Base-by-base conservation (phyloP, 37 sponge, comb jelly and placozoan genomes). In the Chondrosia reniformis region DNA sequence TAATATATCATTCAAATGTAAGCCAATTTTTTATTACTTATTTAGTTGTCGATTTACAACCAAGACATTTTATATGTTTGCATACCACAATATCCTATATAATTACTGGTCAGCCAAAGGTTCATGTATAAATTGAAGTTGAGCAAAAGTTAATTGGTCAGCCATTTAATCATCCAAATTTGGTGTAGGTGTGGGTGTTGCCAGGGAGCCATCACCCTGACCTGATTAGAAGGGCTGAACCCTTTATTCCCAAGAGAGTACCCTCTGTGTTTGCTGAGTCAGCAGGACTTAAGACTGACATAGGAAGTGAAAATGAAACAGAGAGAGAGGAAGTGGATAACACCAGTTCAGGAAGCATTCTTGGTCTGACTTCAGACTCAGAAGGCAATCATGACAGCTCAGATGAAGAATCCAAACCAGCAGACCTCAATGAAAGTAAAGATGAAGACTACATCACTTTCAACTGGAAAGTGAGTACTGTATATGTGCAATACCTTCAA, bases 191-290 rank as follows among this genome's bases (percentile, higher is more conserved):
- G 0, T 89, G 90, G 90, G 63, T 33, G 15, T 28, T 76, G 33
- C 78, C 40, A 33, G 79, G 45, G 0, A 71, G 79, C 7, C 32
- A 15, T 4, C 79, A 81, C 49, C 81, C 85, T 10, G 33, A 49
- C 13, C 73, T 87, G 24, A 2, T 82, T 2, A 45, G 39, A 22
- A 43, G 92, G 64, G 55, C 30, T 44, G 61, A 78, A 0, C 88
- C 82, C 31, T 43, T 81, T 40, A 24, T 46, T 2, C 55, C 75
- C 30, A 45, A 67, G 79, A 67, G 77, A 38, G 63, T 92, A 3
- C 88, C 92, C 32, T 92, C 92, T 13, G 83, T 92, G 56, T 92
- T 91, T 63, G 79, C 42, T 33, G 41, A 5, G 67, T 7, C 42
- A 46, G 55, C 37, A 63, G 57, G 33, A 4, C 17, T 30, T 25